Percentiles rank a stretch among this genome's conserved stretches.
Evolutionary conservation across 2,797 vertebrate species (phyloP).

Genomic region (Orientallactaga sibirica): DNA sequence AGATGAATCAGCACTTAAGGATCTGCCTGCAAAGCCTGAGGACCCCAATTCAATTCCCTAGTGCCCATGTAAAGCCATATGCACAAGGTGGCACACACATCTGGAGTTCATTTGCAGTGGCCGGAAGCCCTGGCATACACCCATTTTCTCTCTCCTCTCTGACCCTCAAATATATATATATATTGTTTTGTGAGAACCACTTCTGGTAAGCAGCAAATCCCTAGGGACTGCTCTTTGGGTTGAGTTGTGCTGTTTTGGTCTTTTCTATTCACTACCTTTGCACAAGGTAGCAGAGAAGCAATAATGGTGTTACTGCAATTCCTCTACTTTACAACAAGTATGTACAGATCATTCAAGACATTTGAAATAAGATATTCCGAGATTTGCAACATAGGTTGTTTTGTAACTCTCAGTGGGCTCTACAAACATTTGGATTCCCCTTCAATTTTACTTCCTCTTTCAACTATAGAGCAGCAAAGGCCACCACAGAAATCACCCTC

Average conservation of each 20-base stretch:
- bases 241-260: not conserved
- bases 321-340: not conserved
- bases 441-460: constrained; percentile 55
- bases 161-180: not conserved
- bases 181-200: not conserved
- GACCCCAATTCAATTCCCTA: too few species aligned
- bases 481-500: not conserved
- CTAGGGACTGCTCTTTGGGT: not conserved
- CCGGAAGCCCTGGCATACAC: too few species aligned
- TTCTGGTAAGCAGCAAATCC: not conserved
- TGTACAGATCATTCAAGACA: not conserved
- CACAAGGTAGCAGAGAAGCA: not conserved
- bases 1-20: too few species aligned
- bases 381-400: not conserved
- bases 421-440: not conserved
- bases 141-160: too few species aligned
- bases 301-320: accelerated
- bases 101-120: too few species aligned
- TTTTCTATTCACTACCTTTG: not conserved
- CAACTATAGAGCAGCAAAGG: not conserved
- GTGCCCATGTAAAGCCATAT: too few species aligned
- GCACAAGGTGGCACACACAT: too few species aligned
- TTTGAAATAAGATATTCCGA: not conserved
- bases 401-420: not conserved
- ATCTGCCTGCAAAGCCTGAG: too few species aligned